Evolutionary conservation across 2,797 vertebrate genomes (phyloP), one percentile per base, ranked within the genome.

Genomic region (Orientallactaga sibirica): DNA sequence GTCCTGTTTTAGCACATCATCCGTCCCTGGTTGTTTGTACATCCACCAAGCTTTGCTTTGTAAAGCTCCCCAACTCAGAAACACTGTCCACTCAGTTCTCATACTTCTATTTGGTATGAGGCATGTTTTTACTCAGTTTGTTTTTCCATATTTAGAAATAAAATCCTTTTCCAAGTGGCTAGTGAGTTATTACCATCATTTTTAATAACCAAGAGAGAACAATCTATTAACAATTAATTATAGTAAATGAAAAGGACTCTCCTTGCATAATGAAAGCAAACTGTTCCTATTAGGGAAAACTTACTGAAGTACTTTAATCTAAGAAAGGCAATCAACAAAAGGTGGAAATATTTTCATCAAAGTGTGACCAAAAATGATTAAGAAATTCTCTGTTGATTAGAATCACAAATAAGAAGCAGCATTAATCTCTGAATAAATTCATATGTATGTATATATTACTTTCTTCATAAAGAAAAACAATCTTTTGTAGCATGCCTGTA

Each of bases 201-300:
- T 90, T 96, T 95, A 96, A 96, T 96, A 97, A 96, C 52, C 78
- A 90, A 78, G 88, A 90, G 62, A 95, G 83, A 93, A 94, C 74
- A 93, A 91, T 97, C 91, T 96, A 94, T 95, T 96, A 95, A 93
- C 81, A 96, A 96, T 97, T 97, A 96, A 97, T 97, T 94, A 95
- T 78, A 95, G 78, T 91, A 97, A 97, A 96, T 95, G 93, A 95
- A 97, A 93, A 86, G 92, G 93, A 96, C 71, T 93, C 48, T 96
- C 55, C 71, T 78, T 96, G 86, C 33, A 86, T 48, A 89, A 93
- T 86, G 94, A 96, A 96, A 96, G 64, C 67, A 94, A 95, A 92
- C 55, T 93, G 73, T 81, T 92, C 61, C 25, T 80, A 83, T 96
- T 95, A 92, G 62, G 71, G 33, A 93, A 89, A 95, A 97, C 80